These are phyloP conservation scores for Chelmon rostratus DNA, from an alignment of 2,797 vertebrate genomes.

Conservation along the genomic window DNA sequence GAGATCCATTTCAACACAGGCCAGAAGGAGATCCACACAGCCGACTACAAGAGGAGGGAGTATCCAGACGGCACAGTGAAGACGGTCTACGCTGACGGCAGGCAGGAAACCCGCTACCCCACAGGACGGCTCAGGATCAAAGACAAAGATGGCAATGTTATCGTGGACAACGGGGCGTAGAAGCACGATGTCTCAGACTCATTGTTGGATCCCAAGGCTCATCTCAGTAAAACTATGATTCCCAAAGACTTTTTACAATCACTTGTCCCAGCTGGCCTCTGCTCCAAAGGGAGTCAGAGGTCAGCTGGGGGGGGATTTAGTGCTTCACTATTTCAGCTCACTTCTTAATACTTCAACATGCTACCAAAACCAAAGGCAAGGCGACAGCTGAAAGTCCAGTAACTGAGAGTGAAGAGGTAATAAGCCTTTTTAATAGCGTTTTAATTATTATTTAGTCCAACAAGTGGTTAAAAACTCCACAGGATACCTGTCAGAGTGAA, in stretches of 20 bases:
- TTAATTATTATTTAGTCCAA: too few species aligned
- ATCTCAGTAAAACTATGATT: background rate
- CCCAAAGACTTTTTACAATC: background rate
- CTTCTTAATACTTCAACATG: background rate
- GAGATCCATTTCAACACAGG: conserved; percentile 96
- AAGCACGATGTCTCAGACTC: fast-evolving
- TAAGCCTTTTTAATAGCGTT: background rate
- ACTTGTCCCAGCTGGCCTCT: background rate
- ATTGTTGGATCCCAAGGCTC: too few species aligned
- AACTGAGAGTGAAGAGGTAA: background rate
- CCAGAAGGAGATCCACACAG: conserved; percentile 93
- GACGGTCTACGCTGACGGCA: conserved; percentile 92
- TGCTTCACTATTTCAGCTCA: background rate
- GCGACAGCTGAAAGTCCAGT: background rate
- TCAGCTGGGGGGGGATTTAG: background rate
- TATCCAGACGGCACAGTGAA: conserved; percentile 97
- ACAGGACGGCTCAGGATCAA: conserved; percentile 93
- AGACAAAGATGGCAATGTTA: conserved; percentile 92
- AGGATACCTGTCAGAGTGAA: too few species aligned
- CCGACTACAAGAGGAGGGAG: conserved; percentile 93
- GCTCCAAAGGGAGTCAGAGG: background rate
- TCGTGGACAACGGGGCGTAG: conserved; percentile 87
- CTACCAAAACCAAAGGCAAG: background rate
- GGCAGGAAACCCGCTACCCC: conserved; percentile 94
- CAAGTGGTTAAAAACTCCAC: too few species aligned